These are phyloP conservation scores for Aelia acuminata DNA, from an alignment of 2,888 invertebrate species.

Conservation along the genomic window DNA sequence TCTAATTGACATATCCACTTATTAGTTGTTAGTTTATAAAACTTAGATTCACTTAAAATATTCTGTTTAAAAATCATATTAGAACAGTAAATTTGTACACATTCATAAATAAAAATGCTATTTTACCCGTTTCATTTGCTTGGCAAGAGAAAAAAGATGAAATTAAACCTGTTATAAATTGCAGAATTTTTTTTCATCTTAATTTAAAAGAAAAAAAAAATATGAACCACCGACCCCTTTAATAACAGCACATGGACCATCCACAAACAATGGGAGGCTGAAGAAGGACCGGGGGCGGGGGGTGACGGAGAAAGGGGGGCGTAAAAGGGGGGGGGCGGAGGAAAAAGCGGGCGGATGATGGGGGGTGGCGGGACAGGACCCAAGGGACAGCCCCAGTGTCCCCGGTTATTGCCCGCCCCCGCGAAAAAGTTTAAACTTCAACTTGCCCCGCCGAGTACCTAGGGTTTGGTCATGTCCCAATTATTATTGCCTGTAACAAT, in stretches of 20 bases:
- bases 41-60: too few species aligned
- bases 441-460: neutral
- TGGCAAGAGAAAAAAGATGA: too few species aligned
- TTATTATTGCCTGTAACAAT: neutral
- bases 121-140: too few species aligned
- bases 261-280: neutral
- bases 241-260: neutral
- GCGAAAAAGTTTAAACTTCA: neutral
- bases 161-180: too few species aligned
- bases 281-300: neutral
- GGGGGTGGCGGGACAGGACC: neutral
- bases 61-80: too few species aligned
- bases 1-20: too few species aligned
- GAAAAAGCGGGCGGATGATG: neutral
- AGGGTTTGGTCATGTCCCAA: neutral
- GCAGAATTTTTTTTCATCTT: too few species aligned
- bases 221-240: neutral
- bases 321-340: neutral
- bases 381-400: neutral
- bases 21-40: too few species aligned
- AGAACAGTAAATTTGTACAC: too few species aligned
- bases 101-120: too few species aligned
- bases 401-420: conserved; percentile 13
- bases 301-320: neutral
- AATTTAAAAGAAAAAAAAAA: neutral